Evolutionary conservation across 2,888 invertebrate genomes (phyloP).

Genomic region (Ichneumoninae sp.): DNA sequence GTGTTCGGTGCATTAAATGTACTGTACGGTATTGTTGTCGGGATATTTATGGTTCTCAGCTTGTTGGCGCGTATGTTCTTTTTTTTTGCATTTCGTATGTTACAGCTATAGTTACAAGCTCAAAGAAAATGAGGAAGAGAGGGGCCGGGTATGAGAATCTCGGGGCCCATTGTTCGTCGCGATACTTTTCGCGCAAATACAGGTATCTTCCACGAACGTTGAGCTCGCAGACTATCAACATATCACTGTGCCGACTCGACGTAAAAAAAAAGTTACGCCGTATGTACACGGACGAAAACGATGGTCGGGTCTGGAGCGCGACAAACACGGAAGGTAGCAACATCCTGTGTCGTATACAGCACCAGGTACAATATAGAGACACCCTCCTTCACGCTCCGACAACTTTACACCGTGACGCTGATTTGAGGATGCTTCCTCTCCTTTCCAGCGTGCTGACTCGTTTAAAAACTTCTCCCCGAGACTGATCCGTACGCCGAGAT

Average conservation of each 20-base stretch:
- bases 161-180: conserved; percentile 50
- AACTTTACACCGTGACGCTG: conserved; percentile 80
- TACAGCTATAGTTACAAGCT: conserved; percentile 26
- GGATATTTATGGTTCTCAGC: conserved; percentile 60
- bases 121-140: conserved; percentile 8
- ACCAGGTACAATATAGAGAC: conserved; percentile 63
- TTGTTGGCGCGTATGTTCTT: conserved; percentile 42
- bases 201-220: conserved; percentile 39
- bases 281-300: conserved; percentile 27
- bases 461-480: conserved; percentile 61
- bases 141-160: conserved; percentile 36
- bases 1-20: neutral
- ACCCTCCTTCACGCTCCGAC: conserved; percentile 77
- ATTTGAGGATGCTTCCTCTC: conserved; percentile 79
- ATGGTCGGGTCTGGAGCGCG: conserved; percentile 51
- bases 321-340: conserved; percentile 77
- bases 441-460: conserved; percentile 63
- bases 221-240: conserved; percentile 5
- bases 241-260: conserved; percentile 4
- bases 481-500: conserved; percentile 47
- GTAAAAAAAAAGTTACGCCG: neutral
- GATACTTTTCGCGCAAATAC: conserved; percentile 27
- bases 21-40: conserved; percentile 39
- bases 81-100: conserved; percentile 39
- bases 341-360: conserved; percentile 54